These are phyloP conservation scores for Hydropsyche tenuis DNA, from an alignment of 1,140 invertebrate genomes.

Conservation along the genomic window DNA sequence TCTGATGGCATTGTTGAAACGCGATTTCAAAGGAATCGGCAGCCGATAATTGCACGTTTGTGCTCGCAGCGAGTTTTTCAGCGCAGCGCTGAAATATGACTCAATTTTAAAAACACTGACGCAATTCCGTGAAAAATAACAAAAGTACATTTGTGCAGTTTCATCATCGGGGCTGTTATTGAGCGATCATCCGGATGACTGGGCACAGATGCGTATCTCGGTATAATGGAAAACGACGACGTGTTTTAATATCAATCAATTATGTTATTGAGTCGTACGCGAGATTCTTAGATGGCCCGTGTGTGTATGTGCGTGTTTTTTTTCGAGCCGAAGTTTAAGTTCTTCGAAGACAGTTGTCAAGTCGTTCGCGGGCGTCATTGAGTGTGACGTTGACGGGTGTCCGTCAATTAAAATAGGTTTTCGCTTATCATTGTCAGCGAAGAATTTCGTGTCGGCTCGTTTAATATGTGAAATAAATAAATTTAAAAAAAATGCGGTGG, in stretches of 20 bases:
- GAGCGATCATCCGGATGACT: slow-evolving; percentile 18
- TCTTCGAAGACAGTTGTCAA: slow-evolving; percentile 19
- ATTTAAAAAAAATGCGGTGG: too few relatives aligned
- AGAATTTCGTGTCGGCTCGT: too few relatives aligned
- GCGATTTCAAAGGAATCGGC: slow-evolving; percentile 1
- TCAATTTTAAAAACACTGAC: too few relatives aligned
- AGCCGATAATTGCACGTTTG: slow-evolving; percentile 12
- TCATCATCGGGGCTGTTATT: not conserved
- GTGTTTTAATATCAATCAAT: slow-evolving; percentile 17
- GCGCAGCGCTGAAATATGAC: not conserved
- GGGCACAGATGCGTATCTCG: slow-evolving; percentile 3
- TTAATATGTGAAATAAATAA: too few relatives aligned
- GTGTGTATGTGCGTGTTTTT: too few relatives aligned
- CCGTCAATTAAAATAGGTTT: not conserved
- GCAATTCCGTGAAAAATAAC: not conserved
- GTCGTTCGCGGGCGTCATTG: not conserved
- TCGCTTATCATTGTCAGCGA: too few relatives aligned
- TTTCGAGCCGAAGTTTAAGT: too few relatives aligned
- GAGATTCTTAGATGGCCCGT: not conserved
- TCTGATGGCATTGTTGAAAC: slow-evolving; percentile 19
- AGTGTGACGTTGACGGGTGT: slow-evolving; percentile 5
- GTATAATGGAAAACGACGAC: slow-evolving; percentile 15
- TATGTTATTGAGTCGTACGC: not conserved
- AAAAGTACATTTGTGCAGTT: not conserved
- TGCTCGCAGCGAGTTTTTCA: not conserved